These are phyloP conservation scores for Hippocampus barbouri DNA, from an alignment of 2,113 vertebrate species.

Conservation along the genomic window DNA sequence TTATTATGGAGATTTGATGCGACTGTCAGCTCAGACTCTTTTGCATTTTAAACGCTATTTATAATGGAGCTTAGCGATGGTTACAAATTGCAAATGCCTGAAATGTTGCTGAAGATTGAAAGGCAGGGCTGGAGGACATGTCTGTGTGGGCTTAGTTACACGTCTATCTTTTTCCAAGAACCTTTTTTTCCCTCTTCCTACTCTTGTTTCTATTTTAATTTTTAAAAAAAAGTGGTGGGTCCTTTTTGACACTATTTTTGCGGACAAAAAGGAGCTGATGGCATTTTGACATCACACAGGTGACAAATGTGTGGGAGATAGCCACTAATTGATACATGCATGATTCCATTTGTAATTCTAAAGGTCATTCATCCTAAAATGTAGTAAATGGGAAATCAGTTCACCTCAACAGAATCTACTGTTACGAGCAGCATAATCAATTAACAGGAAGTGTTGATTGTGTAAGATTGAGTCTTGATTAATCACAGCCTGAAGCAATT, in stretches of 20 bases:
- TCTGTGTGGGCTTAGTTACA: conserved; percentile 33
- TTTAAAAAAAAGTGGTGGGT: conserved; percentile 11
- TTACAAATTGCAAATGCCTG: conserved; percentile 39
- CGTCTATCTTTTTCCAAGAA: conserved; percentile 30
- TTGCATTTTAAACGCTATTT: conserved; percentile 25
- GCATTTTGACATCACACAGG: not conserved
- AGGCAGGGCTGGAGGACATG: conserved; percentile 19
- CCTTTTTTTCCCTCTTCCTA: conserved; percentile 24
- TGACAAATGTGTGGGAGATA: not conserved
- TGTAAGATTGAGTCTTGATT: not conserved
- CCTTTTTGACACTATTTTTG: conserved; percentile 17
- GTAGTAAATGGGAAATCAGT: not conserved
- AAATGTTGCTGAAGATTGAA: conserved; percentile 32
- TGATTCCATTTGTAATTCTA: not conserved
- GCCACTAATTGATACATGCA: not conserved
- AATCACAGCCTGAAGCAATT: not conserved
- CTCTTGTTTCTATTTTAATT: conserved; percentile 34
- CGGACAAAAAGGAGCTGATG: not conserved
- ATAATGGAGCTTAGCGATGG: conserved; percentile 18
- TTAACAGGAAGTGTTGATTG: not conserved
- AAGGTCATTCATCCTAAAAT: not conserved
- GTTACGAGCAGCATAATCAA: not conserved
- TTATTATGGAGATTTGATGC: conserved; percentile 3
- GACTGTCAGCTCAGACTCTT: conserved; percentile 12
- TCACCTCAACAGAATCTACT: not conserved